Conservation (phyloP, 1,140 invertebrate species). For the Trichogramma pretiosum region DNA sequence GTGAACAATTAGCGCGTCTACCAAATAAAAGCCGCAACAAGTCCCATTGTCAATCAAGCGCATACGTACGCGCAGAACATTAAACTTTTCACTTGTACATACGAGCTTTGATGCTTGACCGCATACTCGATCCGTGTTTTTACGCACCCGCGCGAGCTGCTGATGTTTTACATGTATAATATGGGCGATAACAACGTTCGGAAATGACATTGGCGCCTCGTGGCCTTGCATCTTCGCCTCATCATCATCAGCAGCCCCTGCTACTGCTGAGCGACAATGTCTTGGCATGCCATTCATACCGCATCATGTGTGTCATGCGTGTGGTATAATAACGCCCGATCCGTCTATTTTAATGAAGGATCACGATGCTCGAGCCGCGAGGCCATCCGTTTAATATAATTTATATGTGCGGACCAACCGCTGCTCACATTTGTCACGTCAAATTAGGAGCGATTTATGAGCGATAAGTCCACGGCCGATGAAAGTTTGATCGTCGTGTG, state of each 20-base stretch:
- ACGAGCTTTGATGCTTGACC: too few species aligned
- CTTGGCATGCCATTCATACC: background rate
- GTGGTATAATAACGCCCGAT: background rate
- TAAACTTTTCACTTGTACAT: background rate
- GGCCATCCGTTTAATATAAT: slow-evolving; percentile 27
- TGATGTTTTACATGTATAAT: too few species aligned
- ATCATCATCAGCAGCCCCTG: background rate
- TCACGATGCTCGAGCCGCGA: slow-evolving; percentile 20
- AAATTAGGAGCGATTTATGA: slow-evolving; percentile 35
- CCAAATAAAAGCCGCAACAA: too few species aligned
- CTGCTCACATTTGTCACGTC: slow-evolving; percentile 42
- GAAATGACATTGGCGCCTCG: too few species aligned
- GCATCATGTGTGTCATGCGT: slow-evolving; percentile 20
- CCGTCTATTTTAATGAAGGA: slow-evolving; percentile 36
- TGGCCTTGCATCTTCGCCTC: background rate
- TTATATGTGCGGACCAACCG: slow-evolving; percentile 29
- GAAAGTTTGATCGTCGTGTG: slow-evolving; percentile 24
- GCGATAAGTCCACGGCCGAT: slow-evolving; percentile 8
- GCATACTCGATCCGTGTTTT: too few species aligned
- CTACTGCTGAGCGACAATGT: background rate
- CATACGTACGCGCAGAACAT: background rate
- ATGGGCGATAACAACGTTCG: too few species aligned
- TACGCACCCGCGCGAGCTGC: background rate
- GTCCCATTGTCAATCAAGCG: too few species aligned
- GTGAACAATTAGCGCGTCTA: too few species aligned